Conservation (phyloP, 2,113 vertebrate genomes). For the Oncorhynchus tshawytscha region DNA sequence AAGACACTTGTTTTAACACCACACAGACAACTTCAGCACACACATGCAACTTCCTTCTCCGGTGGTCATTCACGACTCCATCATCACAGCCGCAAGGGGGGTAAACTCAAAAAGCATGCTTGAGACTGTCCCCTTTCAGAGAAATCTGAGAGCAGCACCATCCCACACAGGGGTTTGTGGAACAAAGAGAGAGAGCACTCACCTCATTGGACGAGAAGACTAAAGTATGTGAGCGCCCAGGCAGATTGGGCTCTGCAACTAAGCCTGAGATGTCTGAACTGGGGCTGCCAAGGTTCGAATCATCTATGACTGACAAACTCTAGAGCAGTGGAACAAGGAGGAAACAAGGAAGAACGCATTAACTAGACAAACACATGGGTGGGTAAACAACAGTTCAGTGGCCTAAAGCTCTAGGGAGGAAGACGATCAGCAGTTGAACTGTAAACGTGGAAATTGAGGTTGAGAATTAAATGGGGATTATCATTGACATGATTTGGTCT, state of each 20-base stretch:
- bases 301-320: conserved; percentile 93
- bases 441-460: not conserved
- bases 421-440: not conserved
- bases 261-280: conserved; percentile 88
- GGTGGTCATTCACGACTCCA: conserved; percentile 35
- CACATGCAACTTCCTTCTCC: conserved; percentile 52
- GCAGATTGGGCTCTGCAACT: conserved; percentile 90
- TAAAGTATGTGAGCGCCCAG: conserved; percentile 92
- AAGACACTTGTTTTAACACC: conserved; percentile 15
- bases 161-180: conserved; percentile 57
- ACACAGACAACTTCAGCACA: conserved; percentile 37
- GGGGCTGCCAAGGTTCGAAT: conserved; percentile 84
- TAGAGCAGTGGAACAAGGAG: conserved; percentile 91
- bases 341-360: conserved; percentile 82
- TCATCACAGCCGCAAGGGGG: conserved; percentile 39
- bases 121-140: conserved; percentile 62
- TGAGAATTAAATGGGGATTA: not conserved
- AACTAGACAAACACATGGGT: conserved; percentile 66
- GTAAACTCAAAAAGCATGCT: conserved; percentile 58
- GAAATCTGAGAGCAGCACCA: conserved; percentile 32
- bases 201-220: conserved; percentile 95
- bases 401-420: not conserved
- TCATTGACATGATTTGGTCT: not conserved
- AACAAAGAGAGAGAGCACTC: conserved; percentile 76
- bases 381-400: conserved; percentile 37